phyloP scores from a whole-genome alignment of 2,888 invertebrate genomes.

The Nemurella pictetii region DNA sequence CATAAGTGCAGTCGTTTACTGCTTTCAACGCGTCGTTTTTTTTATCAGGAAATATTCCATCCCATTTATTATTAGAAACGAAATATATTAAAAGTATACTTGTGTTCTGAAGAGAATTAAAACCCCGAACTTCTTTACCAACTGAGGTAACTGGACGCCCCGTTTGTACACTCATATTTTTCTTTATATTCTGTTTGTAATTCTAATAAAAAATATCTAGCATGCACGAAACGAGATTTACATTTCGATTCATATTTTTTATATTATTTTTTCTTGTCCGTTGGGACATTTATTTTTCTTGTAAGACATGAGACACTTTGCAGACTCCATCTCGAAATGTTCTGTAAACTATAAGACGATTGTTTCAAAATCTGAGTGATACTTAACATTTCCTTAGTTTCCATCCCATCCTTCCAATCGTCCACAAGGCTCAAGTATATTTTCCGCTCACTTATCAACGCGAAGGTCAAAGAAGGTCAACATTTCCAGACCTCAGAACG shows the following conservation, averaged over 20 bases:
- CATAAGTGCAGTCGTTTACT: neutral
- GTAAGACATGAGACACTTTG: neutral
- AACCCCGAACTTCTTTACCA: too few relatives aligned
- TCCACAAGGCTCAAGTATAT: neutral
- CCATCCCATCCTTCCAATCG: too few relatives aligned
- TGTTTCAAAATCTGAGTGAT: neutral
- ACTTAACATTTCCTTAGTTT: neutral
- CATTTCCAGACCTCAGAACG: neutral
- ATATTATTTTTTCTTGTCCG: neutral
- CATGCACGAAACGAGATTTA: too few relatives aligned
- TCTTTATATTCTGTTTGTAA: too few relatives aligned
- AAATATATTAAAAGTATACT: too few relatives aligned
- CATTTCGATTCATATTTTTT: too few relatives aligned
- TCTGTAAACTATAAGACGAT: neutral
- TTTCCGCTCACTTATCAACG: neutral
- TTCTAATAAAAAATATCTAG: too few relatives aligned
- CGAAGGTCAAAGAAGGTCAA: neutral
- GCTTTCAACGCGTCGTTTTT: neutral
- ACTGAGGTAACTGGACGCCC: too few relatives aligned
- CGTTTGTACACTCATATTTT: too few relatives aligned
- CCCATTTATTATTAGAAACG: too few relatives aligned
- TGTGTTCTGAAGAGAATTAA: too few relatives aligned
- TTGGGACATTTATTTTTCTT: neutral
- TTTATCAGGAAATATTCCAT: neutral
- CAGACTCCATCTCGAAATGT: neutral